Evolutionary conservation across 2,113 vertebrate genomes (phyloP).

Genomic region (Microtus pennsylvanicus): DNA sequence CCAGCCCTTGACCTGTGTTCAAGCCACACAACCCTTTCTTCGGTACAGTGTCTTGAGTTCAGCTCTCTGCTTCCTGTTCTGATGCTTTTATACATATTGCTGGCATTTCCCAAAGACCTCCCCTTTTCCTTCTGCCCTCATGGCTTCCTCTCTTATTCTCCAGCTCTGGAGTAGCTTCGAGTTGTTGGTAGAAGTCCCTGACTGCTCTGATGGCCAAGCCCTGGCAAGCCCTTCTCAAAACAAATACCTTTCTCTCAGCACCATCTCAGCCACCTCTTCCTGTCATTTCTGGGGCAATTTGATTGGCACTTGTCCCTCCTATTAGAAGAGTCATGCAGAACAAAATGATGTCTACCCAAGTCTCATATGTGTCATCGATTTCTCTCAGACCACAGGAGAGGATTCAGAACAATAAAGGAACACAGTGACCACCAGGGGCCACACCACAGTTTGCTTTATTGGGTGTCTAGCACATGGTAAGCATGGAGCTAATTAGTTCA

Average conservation of each 20-base stretch:
- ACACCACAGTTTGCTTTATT: rapidly evolving
- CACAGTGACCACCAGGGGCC: not conserved
- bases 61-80: not conserved
- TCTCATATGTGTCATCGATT: rapidly evolving
- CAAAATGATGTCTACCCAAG: not conserved
- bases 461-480: not conserved
- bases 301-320: not conserved
- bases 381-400: not conserved
- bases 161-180: not conserved
- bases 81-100: not conserved
- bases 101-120: not conserved
- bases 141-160: not conserved
- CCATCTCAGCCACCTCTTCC: not conserved
- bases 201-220: not conserved
- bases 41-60: not conserved
- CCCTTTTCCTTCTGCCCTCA: too few relatives aligned
- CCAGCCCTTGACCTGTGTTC: not conserved
- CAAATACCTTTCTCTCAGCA: not conserved
- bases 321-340: not conserved
- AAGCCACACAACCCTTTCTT: not conserved
- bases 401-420: not conserved
- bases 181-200: not conserved
- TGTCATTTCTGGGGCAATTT: not conserved
- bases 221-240: rapidly evolving
- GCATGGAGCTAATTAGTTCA: rapidly evolving